Conservation (phyloP, 2,888 invertebrate species). For the Drosophila mimica region DNA sequence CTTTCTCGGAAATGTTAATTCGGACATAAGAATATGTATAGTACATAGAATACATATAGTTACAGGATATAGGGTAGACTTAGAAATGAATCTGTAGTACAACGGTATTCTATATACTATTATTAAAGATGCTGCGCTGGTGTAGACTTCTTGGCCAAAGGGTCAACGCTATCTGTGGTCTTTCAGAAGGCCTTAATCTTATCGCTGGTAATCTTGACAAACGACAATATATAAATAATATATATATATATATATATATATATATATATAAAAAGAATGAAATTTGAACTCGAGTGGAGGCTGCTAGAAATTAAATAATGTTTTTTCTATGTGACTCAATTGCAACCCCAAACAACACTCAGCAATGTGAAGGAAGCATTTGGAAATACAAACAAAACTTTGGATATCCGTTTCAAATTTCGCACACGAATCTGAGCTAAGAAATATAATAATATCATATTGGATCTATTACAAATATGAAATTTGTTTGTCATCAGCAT, state of each 20-base stretch:
- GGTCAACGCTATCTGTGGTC: background rate
- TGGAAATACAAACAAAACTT: background rate
- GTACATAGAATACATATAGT: too few relatives aligned
- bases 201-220: background rate
- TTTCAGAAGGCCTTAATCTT: background rate
- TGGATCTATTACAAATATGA: background rate
- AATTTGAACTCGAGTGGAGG: constrained; percentile 3
- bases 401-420: background rate
- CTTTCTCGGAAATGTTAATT: background rate
- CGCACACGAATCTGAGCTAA: background rate
- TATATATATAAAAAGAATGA: background rate
- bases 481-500: background rate
- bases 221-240: background rate
- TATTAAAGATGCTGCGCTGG: background rate
- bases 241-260: background rate
- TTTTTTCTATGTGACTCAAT: background rate
- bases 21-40: too few relatives aligned
- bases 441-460: background rate
- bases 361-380: background rate
- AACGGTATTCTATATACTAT: background rate
- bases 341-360: background rate
- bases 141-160: background rate
- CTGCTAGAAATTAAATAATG: constrained; percentile 9
- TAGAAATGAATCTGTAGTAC: background rate
- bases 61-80: background rate